Conservation (phyloP, 2,113 vertebrate species). For the Orcinus orca region DNA sequence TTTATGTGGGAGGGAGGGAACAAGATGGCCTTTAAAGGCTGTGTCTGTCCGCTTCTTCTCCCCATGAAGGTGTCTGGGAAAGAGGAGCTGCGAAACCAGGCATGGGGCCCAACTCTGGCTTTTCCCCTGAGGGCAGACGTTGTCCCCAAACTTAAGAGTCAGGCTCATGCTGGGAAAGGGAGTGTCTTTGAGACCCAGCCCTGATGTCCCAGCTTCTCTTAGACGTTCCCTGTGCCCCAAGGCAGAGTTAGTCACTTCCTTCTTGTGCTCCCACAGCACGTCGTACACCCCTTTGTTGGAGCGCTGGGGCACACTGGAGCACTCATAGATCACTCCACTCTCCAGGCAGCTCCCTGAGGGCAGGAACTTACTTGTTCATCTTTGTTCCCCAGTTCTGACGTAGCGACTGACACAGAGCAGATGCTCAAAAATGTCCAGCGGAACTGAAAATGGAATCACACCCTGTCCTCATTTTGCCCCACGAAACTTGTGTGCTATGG, state of each 20-base stretch:
- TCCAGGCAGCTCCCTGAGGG: conserved; percentile 32
- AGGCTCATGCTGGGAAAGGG: conserved; percentile 64
- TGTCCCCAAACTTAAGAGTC: conserved; percentile 58
- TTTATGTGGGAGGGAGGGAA: not conserved
- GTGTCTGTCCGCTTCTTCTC: not conserved
- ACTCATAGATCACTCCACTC: not conserved
- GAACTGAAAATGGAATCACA: not conserved
- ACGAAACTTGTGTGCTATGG: not conserved
- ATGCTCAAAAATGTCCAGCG: not conserved
- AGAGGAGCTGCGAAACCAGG: not conserved
- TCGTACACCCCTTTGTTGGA: conserved; percentile 3
- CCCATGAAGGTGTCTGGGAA: not conserved
- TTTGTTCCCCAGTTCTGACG: not conserved
- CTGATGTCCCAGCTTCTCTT: conserved; percentile 47
- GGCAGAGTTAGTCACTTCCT: conserved; percentile 73
- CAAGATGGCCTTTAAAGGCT: not conserved
- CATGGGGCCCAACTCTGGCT: not conserved
- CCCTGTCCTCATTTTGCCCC: not conserved
- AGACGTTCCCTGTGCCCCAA: conserved; percentile 47
- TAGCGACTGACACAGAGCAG: not conserved
- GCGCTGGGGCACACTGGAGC: not conserved
- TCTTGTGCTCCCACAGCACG: not conserved
- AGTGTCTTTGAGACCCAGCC: conserved; percentile 47
- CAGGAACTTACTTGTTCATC: conserved; percentile 12
- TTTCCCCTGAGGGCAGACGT: not conserved